phyloP scores from a whole-genome alignment of 2,113 vertebrate genomes.

The Prietella phreatophila region DNA sequence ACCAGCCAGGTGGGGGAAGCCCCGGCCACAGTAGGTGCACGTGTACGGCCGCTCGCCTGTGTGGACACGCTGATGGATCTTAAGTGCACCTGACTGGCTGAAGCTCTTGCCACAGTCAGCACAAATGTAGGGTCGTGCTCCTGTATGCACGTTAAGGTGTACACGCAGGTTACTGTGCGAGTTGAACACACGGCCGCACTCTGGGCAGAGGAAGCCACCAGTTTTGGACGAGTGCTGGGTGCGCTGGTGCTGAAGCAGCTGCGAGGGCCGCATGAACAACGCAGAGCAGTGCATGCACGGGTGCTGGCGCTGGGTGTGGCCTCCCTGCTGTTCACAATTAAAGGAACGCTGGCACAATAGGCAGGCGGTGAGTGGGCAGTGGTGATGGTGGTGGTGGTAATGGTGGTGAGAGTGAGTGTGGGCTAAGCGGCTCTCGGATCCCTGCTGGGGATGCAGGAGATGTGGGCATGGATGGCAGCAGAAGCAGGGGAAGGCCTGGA shows the following conservation, averaged over 20 bases:
- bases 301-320: conserved; percentile 49
- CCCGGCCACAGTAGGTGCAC: conserved; percentile 69
- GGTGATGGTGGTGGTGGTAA: conserved; percentile 69
- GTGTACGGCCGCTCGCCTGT: conserved; percentile 69
- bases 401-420: conserved; percentile 64
- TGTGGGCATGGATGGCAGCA: conserved; percentile 68
- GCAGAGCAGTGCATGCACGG: conserved; percentile 75
- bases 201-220: conserved; percentile 70
- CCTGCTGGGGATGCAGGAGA: conserved; percentile 58
- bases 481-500: conserved; percentile 67
- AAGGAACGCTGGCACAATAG: conserved; percentile 66
- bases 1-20: conserved; percentile 76
- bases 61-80: conserved; percentile 77
- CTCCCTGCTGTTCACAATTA: conserved; percentile 58
- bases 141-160: conserved; percentile 78
- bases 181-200: conserved; percentile 77
- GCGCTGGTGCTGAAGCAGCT: conserved; percentile 77
- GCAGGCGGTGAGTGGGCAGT: conserved; percentile 63
- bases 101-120: conserved; percentile 77
- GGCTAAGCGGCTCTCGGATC: conserved; percentile 47
- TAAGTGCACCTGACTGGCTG: conserved; percentile 78
- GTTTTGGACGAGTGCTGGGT: conserved; percentile 67
- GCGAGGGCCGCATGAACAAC: conserved; percentile 71
- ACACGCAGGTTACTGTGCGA: conserved; percentile 80
- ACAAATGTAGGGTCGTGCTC: conserved; percentile 77